Evolutionary conservation across 1,140 invertebrate genomes (phyloP), one percentile per base, ranked within the genome.

Genomic region (Helicoverpa zea): DNA sequence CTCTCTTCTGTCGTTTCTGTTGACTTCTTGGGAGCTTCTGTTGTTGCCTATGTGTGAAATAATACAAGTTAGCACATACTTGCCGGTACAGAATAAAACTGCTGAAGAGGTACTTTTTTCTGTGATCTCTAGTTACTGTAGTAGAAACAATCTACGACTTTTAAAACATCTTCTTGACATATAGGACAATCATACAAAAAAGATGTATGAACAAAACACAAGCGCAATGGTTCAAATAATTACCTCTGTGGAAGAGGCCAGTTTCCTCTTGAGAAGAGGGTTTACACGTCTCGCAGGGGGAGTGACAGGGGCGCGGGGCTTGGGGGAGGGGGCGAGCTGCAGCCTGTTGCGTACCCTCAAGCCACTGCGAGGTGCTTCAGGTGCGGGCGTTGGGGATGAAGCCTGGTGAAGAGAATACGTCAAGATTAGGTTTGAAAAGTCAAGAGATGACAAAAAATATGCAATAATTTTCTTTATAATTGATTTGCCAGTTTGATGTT

Each of bases 201-300:
- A 2, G 2, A 30, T 5, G 5, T 1, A 58, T 58, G 9, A 58
- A 56, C 0, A 54, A 5, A n/a, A 54, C 12, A 4, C 1, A 13
- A 29, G 16, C 11, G 7, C 58, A 59, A 13, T 59, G 1, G 14
- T 66, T n/a, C 11, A 3, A 7, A 47, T 23, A 23, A 1, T 68
- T 88, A 94, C 92, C 87, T 93, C 92, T 74, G 92, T 92, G 70
- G 90, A 84, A 74, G 86, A 83, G 52, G 85, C 84, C 56, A 88
- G 78, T 79, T 92, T 93, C 77, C 92, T 93, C 86, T 92, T 93
- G 14, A 93, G 80, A 9, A 94, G 83, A 4, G 92, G 92, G 79
- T 94, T 94, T n/a, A 86, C 87, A 3, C 92, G 88, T 3, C 91
- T 88, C 0, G 89, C 70, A 13, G 86, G 87, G 2, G 90, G 83